Conservation (phyloP, 2,797 vertebrate species). For the Coluber constrictor region DNA sequence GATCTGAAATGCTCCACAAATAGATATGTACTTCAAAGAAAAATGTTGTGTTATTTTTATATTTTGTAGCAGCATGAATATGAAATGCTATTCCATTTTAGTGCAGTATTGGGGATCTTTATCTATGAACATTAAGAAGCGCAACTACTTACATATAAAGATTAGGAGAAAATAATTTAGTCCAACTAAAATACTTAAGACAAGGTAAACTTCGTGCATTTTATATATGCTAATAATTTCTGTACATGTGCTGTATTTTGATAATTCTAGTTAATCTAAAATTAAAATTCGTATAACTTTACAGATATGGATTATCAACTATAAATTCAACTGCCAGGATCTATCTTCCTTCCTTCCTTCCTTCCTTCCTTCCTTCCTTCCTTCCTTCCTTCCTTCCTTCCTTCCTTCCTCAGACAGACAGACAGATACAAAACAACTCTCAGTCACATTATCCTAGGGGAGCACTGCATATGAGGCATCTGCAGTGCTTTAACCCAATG, state of each 20-base stretch:
- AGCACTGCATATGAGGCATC: neutral
- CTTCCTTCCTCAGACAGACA: neutral
- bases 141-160: neutral
- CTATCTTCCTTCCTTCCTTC: neutral
- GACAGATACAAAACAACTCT: neutral
- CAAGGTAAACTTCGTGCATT: neutral
- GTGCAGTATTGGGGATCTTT: neutral
- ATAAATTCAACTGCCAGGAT: neutral
- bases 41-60: neutral
- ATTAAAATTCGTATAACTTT: neutral
- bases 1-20: neutral
- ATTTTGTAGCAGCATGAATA: neutral
- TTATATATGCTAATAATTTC: neutral
- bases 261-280: neutral
- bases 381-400: neutral
- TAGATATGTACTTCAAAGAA: neutral
- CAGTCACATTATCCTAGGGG: neutral
- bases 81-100: neutral
- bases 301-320: neutral
- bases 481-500: neutral
- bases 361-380: neutral
- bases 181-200: neutral
- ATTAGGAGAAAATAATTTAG: neutral
- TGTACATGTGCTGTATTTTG: neutral
- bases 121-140: neutral